Percentiles rank a stretch among this genome's conserved stretches.
Conservation (phyloP, 2,888 invertebrate species). For the Lampropteryx suffumata region DNA sequence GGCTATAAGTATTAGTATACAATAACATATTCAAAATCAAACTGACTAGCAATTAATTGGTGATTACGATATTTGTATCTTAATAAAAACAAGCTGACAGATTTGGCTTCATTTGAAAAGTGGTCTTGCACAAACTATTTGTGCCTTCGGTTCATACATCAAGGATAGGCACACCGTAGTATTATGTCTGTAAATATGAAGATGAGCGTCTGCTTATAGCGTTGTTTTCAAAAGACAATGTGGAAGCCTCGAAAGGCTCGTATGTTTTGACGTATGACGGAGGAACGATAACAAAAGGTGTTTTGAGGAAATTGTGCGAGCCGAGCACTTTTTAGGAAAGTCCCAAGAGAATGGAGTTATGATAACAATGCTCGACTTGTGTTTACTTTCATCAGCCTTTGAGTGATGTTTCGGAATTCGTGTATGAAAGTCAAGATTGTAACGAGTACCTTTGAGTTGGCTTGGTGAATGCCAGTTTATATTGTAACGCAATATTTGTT, state of each 20-base stretch:
- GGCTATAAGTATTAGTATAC: too few species aligned
- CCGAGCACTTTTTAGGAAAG: conserved; percentile 45
- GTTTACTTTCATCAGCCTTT: conserved; percentile 50
- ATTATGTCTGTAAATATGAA: conserved; percentile 12
- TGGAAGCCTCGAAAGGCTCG: conserved; percentile 20
- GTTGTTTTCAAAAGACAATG: conserved; percentile 35
- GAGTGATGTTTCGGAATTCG: conserved; percentile 43
- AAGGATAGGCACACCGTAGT: neutral
- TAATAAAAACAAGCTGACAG: too few species aligned
- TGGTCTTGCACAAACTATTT: too few species aligned
- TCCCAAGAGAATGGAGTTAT: conserved; percentile 39
- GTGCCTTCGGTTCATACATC: neutral
- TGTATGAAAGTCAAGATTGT: conserved; percentile 43
- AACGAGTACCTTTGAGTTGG: conserved; percentile 26
- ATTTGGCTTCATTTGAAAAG: too few species aligned
- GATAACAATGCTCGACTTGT: conserved; percentile 45
- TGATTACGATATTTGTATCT: too few species aligned
- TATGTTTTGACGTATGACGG: conserved; percentile 25
- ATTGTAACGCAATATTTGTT: too few species aligned
- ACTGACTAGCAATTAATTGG: too few species aligned
- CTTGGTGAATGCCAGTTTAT: too few species aligned
- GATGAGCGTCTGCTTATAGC: conserved; percentile 28
- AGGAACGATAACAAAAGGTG: conserved; percentile 44
- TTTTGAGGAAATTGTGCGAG: conserved; percentile 46
- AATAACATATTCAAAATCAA: too few species aligned